Evolutionary conservation across 2,113 vertebrate species (phyloP).

Genomic region (Dipodomys merriami): DNA sequence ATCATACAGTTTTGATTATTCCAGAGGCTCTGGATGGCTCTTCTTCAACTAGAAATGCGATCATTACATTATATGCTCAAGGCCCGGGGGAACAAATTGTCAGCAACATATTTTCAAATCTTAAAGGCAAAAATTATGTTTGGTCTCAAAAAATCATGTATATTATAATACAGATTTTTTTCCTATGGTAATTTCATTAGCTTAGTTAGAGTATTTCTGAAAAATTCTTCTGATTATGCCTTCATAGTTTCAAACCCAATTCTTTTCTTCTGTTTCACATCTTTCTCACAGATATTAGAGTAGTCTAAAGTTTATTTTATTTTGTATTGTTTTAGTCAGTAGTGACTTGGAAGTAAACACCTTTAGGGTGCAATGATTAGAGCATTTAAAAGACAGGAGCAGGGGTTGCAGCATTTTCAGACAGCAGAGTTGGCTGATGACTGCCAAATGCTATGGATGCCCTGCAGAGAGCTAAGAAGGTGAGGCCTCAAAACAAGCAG

Average conservation of each 20-base stretch:
- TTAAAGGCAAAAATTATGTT: conserved; percentile 44
- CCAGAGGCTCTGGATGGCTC: not conserved
- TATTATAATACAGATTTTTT: not conserved
- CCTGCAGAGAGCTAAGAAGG: not conserved
- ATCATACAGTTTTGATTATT: conserved; percentile 53
- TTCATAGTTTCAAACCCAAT: not conserved
- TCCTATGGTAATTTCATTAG: not conserved
- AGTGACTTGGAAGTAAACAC: not conserved
- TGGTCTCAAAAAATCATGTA: not conserved
- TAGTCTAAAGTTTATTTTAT: not conserved
- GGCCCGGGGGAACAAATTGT: not conserved
- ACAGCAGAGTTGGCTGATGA: not conserved
- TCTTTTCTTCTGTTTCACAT: not conserved
- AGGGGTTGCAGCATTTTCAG: not conserved
- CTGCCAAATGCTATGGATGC: not conserved
- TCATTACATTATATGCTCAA: not conserved
- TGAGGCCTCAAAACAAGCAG: not conserved
- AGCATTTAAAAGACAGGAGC: not conserved
- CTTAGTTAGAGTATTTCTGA: not conserved
- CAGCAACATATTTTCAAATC: conserved; percentile 18
- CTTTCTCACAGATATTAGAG: not conserved
- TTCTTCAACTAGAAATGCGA: conserved; percentile 13
- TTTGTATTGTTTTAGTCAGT: not conserved
- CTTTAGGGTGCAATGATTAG: not conserved
- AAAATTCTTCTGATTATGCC: not conserved